phyloP scores from a whole-genome alignment of 2,797 vertebrate genomes.

The Xenops minutus region DNA sequence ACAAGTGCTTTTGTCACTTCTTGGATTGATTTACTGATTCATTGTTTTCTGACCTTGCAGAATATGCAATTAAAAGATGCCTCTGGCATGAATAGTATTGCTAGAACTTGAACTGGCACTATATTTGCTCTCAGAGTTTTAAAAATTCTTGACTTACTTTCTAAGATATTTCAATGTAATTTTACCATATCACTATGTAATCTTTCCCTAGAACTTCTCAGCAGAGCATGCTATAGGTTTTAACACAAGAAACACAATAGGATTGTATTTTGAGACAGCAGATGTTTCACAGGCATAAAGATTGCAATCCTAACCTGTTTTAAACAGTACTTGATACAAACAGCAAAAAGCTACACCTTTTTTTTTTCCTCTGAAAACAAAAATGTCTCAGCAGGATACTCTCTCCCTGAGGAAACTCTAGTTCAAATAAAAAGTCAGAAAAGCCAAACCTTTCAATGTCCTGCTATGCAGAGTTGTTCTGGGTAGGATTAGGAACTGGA shows the following conservation, averaged over 20 bases:
- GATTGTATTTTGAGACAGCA: not conserved
- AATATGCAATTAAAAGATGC: not conserved
- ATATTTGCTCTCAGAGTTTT: not conserved
- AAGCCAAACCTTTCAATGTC: not conserved
- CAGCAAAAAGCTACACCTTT: not conserved
- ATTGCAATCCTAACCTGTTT: rapidly evolving
- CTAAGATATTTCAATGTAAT: not conserved
- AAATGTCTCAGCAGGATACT: rapidly evolving
- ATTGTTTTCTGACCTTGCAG: not conserved
- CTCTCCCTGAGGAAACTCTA: not conserved
- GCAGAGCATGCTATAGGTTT: not conserved
- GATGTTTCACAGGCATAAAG: not conserved
- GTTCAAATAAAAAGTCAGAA: rapidly evolving
- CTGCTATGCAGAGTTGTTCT: not conserved
- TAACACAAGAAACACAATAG: not conserved
- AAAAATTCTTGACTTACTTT: not conserved
- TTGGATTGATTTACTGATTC: not conserved
- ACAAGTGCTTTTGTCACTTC: slow-evolving; percentile 17
- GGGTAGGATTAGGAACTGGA: not conserved
- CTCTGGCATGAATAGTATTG: not conserved
- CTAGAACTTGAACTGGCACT: not conserved
- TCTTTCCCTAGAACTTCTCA: not conserved
- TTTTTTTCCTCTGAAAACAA: not conserved
- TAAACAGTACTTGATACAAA: not conserved
- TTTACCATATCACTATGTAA: not conserved